Evolutionary conservation across 2,888 invertebrate genomes (phyloP).

Genomic region (Nephrocerus scutellatus): DNA sequence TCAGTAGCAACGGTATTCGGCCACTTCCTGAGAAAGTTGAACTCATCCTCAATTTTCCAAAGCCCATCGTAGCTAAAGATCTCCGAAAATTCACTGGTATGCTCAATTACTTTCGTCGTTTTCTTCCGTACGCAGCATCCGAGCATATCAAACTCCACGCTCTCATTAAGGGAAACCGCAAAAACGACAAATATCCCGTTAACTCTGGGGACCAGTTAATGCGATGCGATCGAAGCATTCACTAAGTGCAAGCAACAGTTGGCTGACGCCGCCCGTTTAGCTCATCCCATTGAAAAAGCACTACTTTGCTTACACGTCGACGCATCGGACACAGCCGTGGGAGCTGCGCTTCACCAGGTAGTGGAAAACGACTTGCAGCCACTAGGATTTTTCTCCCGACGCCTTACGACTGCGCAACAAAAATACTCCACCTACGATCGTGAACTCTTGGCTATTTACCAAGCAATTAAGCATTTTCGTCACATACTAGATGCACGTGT

Average conservation of each 20-base stretch:
- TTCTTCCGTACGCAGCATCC: constrained; percentile 6
- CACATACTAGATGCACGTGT: constrained; percentile 39
- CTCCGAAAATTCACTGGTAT: constrained; percentile 9
- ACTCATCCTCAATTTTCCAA: constrained; percentile 2
- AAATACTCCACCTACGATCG: constrained; percentile 43
- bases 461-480: constrained; percentile 36
- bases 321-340: constrained; percentile 9
- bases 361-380: constrained; percentile 24
- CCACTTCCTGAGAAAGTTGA: constrained; percentile 3
- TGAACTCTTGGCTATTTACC: constrained; percentile 40
- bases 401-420: constrained; percentile 31
- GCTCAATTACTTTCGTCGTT: constrained; percentile 13
- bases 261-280: no score
- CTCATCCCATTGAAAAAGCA: constrained; percentile 5
- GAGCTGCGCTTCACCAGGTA: constrained; percentile 9
- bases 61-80: constrained; percentile 1
- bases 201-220: constrained; percentile 2
- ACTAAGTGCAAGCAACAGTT: no score
- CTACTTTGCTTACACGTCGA: constrained; percentile 1
- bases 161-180: constrained; percentile 3
- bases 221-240: no score
- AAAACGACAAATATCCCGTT: constrained; percentile 8
- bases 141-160: constrained; percentile 6
- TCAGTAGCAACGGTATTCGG: constrained; percentile 2
- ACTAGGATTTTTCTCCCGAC: constrained; percentile 38